These are phyloP conservation scores for Serrognathus titanus DNA, from an alignment of 2,888 invertebrate species.

Conservation along the genomic window DNA sequence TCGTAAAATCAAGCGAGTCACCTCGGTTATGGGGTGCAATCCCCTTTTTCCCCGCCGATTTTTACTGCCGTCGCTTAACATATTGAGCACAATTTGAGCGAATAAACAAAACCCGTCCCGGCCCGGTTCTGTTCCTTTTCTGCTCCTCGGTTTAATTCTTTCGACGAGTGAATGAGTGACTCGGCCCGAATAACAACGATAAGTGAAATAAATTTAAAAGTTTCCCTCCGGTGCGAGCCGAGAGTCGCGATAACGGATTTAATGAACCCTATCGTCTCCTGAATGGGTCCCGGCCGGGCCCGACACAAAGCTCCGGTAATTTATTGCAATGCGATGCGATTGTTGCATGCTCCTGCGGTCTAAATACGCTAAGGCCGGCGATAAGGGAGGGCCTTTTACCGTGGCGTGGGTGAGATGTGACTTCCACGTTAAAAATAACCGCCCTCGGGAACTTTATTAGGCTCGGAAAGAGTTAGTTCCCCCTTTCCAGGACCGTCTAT, in stretches of 20 bases:
- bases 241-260: constrained; percentile 49
- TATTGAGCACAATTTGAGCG: constrained; percentile 1
- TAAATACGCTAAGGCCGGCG: constrained; percentile 26
- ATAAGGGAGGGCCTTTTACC: not conserved
- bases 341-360: constrained; percentile 43
- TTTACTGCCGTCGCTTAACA: constrained; percentile 15
- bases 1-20: constrained; percentile 19
- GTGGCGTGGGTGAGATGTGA: constrained; percentile 12
- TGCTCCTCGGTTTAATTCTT: constrained; percentile 7
- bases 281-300: constrained; percentile 37
- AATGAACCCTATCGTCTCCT: constrained; percentile 48
- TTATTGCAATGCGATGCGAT: constrained; percentile 44
- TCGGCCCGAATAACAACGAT: constrained; percentile 40
- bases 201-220: constrained; percentile 50
- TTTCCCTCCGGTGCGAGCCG: constrained; percentile 44
- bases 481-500: too few species aligned
- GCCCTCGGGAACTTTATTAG: too few species aligned
- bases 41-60: constrained; percentile 19
- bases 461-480: too few species aligned
- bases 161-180: constrained; percentile 8
- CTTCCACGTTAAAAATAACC: constrained; percentile 8
- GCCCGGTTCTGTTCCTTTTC: constrained; percentile 2
- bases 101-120: not conserved
- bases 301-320: constrained; percentile 43
- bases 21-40: constrained; percentile 21